Conservation (phyloP, 2,797 vertebrate species). For the Sebastes ruberrimus region DNA sequence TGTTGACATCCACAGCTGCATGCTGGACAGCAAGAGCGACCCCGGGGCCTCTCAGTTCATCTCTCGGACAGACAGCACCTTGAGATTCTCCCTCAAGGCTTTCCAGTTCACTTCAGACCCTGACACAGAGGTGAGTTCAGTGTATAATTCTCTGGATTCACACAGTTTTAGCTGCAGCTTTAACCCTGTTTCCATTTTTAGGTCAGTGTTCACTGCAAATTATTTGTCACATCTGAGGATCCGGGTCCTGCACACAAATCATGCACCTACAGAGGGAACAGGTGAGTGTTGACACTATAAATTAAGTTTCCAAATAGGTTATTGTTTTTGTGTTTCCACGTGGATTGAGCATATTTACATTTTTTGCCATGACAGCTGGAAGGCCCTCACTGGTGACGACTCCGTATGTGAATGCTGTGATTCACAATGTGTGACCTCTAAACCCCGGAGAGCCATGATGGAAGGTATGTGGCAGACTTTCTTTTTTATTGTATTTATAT, state of each 20-base stretch:
- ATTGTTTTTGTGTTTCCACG: background rate
- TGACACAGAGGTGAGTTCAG: conserved; percentile 58
- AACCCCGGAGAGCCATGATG: conserved; percentile 48
- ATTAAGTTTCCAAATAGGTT: background rate
- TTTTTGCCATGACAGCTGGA: conserved; percentile 69
- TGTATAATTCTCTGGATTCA: background rate
- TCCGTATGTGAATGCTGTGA: conserved; percentile 79
- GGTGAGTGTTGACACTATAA: conserved; percentile 39
- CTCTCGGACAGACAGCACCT: conserved; percentile 54
- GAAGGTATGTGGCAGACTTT: conserved; percentile 60
- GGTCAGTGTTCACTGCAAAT: conserved; percentile 75
- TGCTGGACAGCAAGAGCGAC: conserved; percentile 73
- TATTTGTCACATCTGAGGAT: conserved; percentile 58
- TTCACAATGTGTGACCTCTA: conserved; percentile 65
- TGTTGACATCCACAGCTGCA: conserved; percentile 63
- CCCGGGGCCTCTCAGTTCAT: conserved; percentile 64
- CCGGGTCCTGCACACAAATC: conserved; percentile 71
- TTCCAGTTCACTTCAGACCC: conserved; percentile 80
- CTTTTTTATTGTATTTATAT: background rate
- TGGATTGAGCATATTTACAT: background rate
- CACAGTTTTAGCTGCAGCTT: background rate
- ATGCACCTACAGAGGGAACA: conserved; percentile 70
- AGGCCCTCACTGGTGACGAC: conserved; percentile 67
- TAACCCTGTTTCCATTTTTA: conserved; percentile 15
- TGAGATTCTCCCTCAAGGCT: conserved; percentile 75